Base-by-base conservation (phyloP, 1,140 invertebrate species). In the Fragariocoptes setiger region DNA sequence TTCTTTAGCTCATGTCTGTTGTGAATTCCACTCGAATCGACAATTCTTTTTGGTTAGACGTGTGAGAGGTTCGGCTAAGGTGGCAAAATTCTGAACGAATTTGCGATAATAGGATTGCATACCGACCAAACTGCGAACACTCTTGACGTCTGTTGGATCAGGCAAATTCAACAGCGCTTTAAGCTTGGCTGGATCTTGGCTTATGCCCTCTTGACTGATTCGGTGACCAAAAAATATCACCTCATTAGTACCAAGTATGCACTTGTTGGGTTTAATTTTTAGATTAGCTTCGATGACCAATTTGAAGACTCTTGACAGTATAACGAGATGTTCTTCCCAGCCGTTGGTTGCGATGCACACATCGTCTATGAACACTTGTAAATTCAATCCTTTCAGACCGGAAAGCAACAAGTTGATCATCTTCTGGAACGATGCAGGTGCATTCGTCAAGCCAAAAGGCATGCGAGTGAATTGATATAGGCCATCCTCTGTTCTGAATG, bases 21-120 rank as follows among this genome's bases (percentile, higher is more conserved):
- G 35, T 0, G 46, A 1, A 4, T 37, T 42, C 58, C 59, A 63
- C 17, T 41, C 3, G 39, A 53, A 61, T 13, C 40, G 16, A 18
- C 19, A 39, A 15, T 60, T 50, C 47, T 62, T 59, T 42, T 56
- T 55, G 15, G 56, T 38, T 8, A 64, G 43, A 3, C 52, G 41
- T 15, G 54, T 47, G n/a, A 65, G 43, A 19, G 53, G 48, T 25
- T 44, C 46, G 8, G 53, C 54, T 13, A 56, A 43, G 35, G 44
- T 40, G 2, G 52, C 39, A 45, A 46, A 52, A 42, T 49, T 38
- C 21, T 37, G 35, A 2, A 60, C 49, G 42, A 56, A 58, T 22
- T 45, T 47, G 8, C 51, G 20, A 25, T 54, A 55, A 40, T 54
- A 60, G 3, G 45, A 43, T 14, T 47, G 42, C 31, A 55, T 46